These are phyloP conservation scores for Anableps anableps DNA, from an alignment of 2,797 vertebrate species.

Conservation along the genomic window DNA sequence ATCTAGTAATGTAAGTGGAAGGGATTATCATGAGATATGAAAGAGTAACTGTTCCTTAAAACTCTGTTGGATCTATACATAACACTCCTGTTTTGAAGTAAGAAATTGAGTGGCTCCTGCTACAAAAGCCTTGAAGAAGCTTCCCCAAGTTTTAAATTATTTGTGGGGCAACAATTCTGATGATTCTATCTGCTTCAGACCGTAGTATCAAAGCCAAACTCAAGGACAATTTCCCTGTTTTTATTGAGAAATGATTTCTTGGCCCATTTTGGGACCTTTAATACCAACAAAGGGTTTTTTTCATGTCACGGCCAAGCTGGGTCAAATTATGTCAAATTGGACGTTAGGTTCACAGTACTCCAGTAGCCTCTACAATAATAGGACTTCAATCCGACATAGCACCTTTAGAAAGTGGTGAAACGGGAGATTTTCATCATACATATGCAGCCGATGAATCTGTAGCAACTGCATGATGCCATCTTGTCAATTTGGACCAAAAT, in stretches of 20 bases:
- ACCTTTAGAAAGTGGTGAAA: slow-evolving; percentile 23
- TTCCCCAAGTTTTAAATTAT: neutral
- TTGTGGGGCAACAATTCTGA: neutral
- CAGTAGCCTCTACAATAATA: neutral
- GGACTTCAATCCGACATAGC: neutral
- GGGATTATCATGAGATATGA: neutral
- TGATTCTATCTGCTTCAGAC: too few relatives aligned
- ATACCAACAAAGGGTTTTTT: neutral
- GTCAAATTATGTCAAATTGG: neutral
- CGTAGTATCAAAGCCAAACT: neutral
- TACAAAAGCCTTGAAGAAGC: neutral
- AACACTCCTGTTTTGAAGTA: neutral
- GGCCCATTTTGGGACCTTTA: neutral
- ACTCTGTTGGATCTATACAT: neutral
- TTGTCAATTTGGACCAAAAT: slow-evolving; percentile 9
- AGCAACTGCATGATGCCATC: slow-evolving; percentile 40
- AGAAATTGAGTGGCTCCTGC: neutral
- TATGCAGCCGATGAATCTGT: slow-evolving; percentile 52
- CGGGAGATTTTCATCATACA: slow-evolving; percentile 45
- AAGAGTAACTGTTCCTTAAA: neutral
- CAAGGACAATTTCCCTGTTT: neutral
- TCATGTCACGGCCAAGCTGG: neutral
- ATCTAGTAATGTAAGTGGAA: neutral
- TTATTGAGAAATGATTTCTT: neutral
- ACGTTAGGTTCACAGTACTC: neutral